Evolutionary conservation across 92 coral and sea anemone species (phyloP), one percentile per base, ranked within the genome.

Genomic region (Phenganax marumi): DNA sequence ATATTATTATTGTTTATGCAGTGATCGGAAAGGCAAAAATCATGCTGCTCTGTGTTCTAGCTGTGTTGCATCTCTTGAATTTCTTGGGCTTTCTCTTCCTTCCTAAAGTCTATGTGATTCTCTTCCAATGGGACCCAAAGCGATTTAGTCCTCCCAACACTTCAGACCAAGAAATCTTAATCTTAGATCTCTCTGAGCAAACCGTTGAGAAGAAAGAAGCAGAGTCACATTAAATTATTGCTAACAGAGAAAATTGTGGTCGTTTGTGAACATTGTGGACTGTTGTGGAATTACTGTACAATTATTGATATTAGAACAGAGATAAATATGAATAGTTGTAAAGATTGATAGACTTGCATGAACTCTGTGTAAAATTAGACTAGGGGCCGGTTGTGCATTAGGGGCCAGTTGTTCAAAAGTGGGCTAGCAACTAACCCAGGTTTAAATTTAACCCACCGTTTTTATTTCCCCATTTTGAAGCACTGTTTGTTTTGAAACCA

Each of bases 91-190:
- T 91, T 19, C 70, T 96, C 68, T 96, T 92, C 75, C 72, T 96
- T 56, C 99, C 99, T 0, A 96, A 96, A 81, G 89, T 97, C 91
- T 96, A 92, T 52, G 87, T 96, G 57, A 86, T 91, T 57, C 91
- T 92, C 21, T 96, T 96, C 54, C 90, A 91, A 60, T 97, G 97
- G 7, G 97, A 96, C 14, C 73, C 69, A 8, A 22, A 52, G 9
- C 12, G 53, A 2, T 78, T 78, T 47, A 78, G 83, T 61, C 83
- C 83, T 14, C 81, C 81, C 17, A 23, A 39, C 39, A 13, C 17
- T 21, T 10, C 60, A 8, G 56, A n/a, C 5, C 13, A 16, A 10
- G 58, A 62, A 39, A 43, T 61, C 50, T 72, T 49, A 14, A 52
- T 72, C 8, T 49, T 72, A 0, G 56, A 21, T 70, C 12, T 46